A percentile compares a stretch with the other conserved stretches of the same genome.
Evolutionary conservation across 2,888 invertebrate genomes (phyloP).

Genomic region (Cremastinae sp.): DNA sequence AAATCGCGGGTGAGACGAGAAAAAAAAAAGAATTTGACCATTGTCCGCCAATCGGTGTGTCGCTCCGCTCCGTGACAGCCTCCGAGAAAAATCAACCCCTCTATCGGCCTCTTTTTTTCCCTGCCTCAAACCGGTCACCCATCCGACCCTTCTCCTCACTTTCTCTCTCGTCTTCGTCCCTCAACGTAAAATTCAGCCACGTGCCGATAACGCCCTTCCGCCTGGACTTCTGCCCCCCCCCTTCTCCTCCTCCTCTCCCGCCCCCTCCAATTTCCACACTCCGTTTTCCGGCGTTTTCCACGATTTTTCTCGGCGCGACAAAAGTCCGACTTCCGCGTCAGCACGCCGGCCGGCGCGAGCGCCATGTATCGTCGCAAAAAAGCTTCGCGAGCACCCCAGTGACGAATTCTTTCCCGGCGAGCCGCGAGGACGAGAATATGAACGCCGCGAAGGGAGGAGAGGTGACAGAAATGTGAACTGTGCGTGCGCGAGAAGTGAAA

Average conservation of each 20-base stretch:
- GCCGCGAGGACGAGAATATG: background rate
- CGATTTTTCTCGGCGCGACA: slow-evolving; percentile 40
- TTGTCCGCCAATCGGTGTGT: slow-evolving; percentile 69
- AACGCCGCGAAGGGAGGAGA: background rate
- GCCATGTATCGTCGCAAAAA: background rate
- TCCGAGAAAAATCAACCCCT: slow-evolving; percentile 55
- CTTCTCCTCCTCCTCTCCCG: slow-evolving; percentile 50
- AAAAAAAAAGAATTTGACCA: slow-evolving; percentile 67
- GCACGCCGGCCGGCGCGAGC: slow-evolving; percentile 11
- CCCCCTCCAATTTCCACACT: slow-evolving; percentile 32
- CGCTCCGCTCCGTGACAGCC: slow-evolving; percentile 47
- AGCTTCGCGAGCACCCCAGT: background rate
- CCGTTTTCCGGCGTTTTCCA: slow-evolving; percentile 39
- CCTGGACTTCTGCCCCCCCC: slow-evolving; percentile 25
- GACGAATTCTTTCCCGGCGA: background rate
- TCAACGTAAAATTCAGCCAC: slow-evolving; percentile 68
- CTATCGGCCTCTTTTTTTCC: slow-evolving; percentile 45
- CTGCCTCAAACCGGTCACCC: slow-evolving; percentile 29
- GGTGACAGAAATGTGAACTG: slow-evolving; percentile 25
- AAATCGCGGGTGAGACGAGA: slow-evolving; percentile 58
- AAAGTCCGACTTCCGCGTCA: slow-evolving; percentile 30
- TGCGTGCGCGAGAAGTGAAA: slow-evolving; percentile 11
- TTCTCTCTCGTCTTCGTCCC: slow-evolving; percentile 39
- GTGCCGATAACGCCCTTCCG: slow-evolving; percentile 75
- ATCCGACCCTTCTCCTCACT: slow-evolving; percentile 2